Percentiles rank a stretch among this genome's conserved stretches.
phyloP scores from a whole-genome alignment of 2,113 vertebrate species.

The Gambusia holbrooki region DNA sequence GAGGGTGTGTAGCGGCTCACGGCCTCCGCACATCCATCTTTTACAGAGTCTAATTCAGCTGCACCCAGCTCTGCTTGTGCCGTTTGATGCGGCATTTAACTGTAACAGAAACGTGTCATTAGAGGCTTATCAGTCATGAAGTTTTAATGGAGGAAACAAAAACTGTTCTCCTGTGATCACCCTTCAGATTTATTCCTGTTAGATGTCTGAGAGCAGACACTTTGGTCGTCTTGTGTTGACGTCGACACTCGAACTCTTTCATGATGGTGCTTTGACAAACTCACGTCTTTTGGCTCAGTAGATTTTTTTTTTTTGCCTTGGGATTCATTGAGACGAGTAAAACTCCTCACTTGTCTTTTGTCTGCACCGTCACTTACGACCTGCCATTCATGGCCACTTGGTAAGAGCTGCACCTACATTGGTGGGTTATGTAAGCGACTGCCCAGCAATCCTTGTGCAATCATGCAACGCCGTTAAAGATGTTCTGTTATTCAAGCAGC shows the following conservation, averaged over 20 bases:
- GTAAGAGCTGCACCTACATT: conserved; percentile 62
- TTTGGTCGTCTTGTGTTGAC: too few species aligned
- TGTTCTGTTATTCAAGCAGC: conserved; percentile 41
- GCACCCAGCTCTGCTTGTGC: conserved; percentile 31
- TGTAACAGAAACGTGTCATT: conserved; percentile 25
- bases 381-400: conserved; percentile 57
- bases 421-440: conserved; percentile 47
- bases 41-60: conserved; percentile 46
- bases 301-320: conserved; percentile 27
- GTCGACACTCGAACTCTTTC: conserved; percentile 5
- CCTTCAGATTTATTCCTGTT: background rate
- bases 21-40: conserved; percentile 60
- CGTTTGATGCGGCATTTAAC: conserved; percentile 47
- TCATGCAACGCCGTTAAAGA: conserved; percentile 43
- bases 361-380: conserved; percentile 60
- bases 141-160: conserved; percentile 12
- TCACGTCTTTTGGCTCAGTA: conserved; percentile 5
- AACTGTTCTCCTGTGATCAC: background rate
- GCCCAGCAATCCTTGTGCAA: conserved; percentile 37
- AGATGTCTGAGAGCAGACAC: background rate
- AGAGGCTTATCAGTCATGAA: conserved; percentile 14
- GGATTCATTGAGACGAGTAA: conserved; percentile 7
- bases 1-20: conserved; percentile 55
- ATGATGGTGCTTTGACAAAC: conserved; percentile 29
- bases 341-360: conserved; percentile 31